phyloP scores from a whole-genome alignment of 2,797 vertebrate genomes.

The Crocodylus rhombifer region DNA sequence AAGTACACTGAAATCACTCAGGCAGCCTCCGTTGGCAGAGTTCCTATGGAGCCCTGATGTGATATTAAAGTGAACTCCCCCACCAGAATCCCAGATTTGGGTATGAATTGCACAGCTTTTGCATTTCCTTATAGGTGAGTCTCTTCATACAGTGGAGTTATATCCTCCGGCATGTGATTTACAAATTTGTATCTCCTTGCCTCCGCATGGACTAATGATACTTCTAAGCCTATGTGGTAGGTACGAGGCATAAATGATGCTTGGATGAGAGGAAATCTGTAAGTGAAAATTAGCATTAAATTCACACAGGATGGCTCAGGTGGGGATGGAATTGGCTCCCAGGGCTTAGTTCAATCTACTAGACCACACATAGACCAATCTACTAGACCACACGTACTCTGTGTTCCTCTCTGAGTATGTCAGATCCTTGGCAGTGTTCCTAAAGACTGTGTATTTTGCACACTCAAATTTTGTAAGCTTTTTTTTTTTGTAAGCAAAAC shows the following conservation, averaged over 20 bases:
- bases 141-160: background rate
- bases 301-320: background rate
- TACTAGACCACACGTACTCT: slow-evolving; percentile 9
- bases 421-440: slow-evolving; percentile 46
- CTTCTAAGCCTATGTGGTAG: background rate
- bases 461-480: background rate
- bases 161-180: background rate
- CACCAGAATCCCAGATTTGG: background rate
- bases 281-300: background rate
- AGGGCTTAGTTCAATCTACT: slow-evolving; percentile 25
- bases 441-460: background rate
- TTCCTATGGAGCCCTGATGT: background rate
- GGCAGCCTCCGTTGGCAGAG: background rate
- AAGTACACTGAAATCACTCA: background rate
- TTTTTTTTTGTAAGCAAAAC: slow-evolving; percentile 40
- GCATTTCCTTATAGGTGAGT: background rate
- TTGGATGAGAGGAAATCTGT: slow-evolving; percentile 7
- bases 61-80: too few species aligned
- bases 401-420: background rate
- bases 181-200: background rate
- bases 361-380: slow-evolving; percentile 50
- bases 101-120: background rate
- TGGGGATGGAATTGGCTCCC: slow-evolving; percentile 11
- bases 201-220: background rate
- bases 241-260: background rate